A percentile compares a stretch with the other conserved stretches of the same genome.
Evolutionary conservation across 2,113 vertebrate genomes (phyloP).

Genomic region (Dolichallabes microphthalmus): DNA sequence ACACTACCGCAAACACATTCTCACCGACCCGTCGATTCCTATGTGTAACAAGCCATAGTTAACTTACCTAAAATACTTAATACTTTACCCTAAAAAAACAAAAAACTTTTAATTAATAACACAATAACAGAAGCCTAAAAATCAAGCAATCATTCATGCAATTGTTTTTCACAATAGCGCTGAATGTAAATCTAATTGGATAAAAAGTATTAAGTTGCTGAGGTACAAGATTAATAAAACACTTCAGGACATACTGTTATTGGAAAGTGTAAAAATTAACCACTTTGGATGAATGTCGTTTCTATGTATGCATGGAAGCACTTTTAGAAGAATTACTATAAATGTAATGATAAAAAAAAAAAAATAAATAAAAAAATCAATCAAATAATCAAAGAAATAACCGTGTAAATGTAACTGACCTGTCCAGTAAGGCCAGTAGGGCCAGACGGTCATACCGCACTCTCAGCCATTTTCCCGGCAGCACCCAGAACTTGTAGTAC

Average conservation of each 20-base stretch:
- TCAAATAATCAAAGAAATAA: too few species aligned
- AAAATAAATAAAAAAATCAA: too few species aligned
- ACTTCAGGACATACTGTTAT: too few species aligned
- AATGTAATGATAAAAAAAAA: too few species aligned
- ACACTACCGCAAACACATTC: constrained; percentile 71
- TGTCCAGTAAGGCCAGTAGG: constrained; percentile 74
- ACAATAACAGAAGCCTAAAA: not conserved
- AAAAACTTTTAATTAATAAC: not conserved
- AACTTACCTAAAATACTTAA: not conserved
- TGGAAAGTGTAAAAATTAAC: too few species aligned
- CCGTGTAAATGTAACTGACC: constrained; percentile 58
- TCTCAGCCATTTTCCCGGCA: constrained; percentile 75
- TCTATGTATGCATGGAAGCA: not conserved
- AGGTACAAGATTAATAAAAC: too few species aligned
- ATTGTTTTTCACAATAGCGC: not conserved
- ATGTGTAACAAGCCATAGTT: not conserved
- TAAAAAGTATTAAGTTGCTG: not conserved
- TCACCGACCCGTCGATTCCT: constrained; percentile 72
- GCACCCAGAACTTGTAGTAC: constrained; percentile 77
- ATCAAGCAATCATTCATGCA: not conserved
- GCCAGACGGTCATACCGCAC: constrained; percentile 77
- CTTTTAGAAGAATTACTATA: not conserved
- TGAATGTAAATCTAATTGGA: not conserved
- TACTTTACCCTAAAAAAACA: not conserved
- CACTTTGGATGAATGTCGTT: not conserved